These are phyloP conservation scores for Cyclargus thomasi DNA, from an alignment of 1,140 invertebrate species.

Conservation along the genomic window DNA sequence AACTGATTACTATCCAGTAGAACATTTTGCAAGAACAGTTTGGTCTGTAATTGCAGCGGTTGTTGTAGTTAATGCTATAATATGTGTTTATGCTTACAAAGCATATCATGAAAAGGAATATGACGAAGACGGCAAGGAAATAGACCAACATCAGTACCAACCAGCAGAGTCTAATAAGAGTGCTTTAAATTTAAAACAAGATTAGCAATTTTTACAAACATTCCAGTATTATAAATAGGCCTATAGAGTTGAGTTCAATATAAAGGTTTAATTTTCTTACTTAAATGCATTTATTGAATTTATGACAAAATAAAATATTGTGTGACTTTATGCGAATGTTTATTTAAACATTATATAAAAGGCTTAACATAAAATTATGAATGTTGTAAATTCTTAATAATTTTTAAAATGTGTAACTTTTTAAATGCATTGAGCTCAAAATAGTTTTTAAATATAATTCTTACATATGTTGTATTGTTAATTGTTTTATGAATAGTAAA, in stretches of 20 bases:
- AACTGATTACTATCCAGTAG: slow-evolving; percentile 77
- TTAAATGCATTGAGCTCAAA: too few relatives aligned
- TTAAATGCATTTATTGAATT: slow-evolving; percentile 5
- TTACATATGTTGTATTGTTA: too few relatives aligned
- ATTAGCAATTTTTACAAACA: slow-evolving; percentile 42
- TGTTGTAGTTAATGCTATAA: slow-evolving; percentile 85
- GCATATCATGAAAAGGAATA: slow-evolving; percentile 83
- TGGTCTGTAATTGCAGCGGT: slow-evolving; percentile 85
- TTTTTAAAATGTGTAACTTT: too few relatives aligned
- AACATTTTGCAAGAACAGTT: slow-evolving; percentile 79
- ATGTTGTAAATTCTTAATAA: too few relatives aligned
- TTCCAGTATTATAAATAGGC: slow-evolving; percentile 34
- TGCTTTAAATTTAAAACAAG: slow-evolving; percentile 61
- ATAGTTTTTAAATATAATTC: too few relatives aligned
- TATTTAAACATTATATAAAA: too few relatives aligned
- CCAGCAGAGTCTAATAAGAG: slow-evolving; percentile 39
- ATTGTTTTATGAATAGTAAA: too few relatives aligned
- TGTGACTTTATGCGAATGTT: too few relatives aligned
- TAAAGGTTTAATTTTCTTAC: too few relatives aligned
- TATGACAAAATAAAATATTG: background rate
- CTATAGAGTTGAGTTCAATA: background rate
- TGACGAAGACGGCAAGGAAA: slow-evolving; percentile 77
- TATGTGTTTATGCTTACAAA: slow-evolving; percentile 85
- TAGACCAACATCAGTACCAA: slow-evolving; percentile 55
- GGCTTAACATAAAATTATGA: too few relatives aligned